These are phyloP conservation scores for Hormaphis cornu DNA, from an alignment of 1,140 invertebrate genomes.

Conservation along the genomic window DNA sequence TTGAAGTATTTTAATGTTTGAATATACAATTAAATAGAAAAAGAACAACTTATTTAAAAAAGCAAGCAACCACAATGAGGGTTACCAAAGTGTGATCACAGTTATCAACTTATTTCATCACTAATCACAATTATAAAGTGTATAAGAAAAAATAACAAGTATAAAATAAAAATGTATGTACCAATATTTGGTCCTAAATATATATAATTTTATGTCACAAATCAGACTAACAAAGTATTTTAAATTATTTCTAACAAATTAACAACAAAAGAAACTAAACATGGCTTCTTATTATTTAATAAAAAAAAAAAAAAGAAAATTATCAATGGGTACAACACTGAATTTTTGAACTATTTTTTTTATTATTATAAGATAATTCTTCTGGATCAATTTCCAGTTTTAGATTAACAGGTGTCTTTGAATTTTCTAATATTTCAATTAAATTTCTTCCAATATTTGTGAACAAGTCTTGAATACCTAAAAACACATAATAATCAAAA, in stretches of 20 bases:
- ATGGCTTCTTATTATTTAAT: too few relatives aligned
- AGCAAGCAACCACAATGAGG: too few relatives aligned
- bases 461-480: constrained; percentile 28
- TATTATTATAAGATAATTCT: neutral
- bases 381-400: constrained; percentile 26
- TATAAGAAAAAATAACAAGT: too few relatives aligned
- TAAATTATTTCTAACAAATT: too few relatives aligned
- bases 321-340: constrained; percentile 5
- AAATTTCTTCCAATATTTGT: constrained; percentile 12
- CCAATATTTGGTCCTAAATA: neutral
- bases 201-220: neutral
- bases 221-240: neutral
- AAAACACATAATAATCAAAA: constrained; percentile 5
- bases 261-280: too few relatives aligned
- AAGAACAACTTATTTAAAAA: too few relatives aligned
- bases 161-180: too few relatives aligned
- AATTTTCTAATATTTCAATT: constrained; percentile 13
- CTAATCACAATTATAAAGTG: too few relatives aligned
- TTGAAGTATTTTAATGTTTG: too few relatives aligned
- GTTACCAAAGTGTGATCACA: too few relatives aligned
- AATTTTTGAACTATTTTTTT: neutral
- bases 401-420: neutral
- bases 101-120: too few relatives aligned
- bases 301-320: neutral
- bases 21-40: too few relatives aligned